Conservation (phyloP, 2,113 vertebrate genomes). For the Ursus arctos region DNA sequence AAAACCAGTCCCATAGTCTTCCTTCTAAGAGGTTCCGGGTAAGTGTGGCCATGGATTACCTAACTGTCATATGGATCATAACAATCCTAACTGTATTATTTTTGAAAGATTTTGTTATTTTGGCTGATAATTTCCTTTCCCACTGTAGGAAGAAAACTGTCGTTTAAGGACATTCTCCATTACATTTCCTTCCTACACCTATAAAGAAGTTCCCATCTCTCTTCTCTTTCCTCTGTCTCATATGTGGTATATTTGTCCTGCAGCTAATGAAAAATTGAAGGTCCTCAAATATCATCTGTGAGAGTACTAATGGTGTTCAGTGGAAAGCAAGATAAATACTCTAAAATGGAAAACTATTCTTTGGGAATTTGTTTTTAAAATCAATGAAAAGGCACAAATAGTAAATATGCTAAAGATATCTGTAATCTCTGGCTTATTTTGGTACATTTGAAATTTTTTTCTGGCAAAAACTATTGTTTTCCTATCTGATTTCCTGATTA, state of each 20-base stretch:
- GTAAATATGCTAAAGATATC: not conserved
- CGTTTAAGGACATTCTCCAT: not conserved
- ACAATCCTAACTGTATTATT: not conserved
- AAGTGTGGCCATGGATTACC: not conserved
- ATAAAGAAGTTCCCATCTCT: not conserved
- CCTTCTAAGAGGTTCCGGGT: not conserved
- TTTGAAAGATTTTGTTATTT: not conserved
- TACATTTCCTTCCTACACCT: not conserved
- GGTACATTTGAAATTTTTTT: not conserved
- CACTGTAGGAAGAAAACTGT: not conserved
- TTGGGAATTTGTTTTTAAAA: conserved; percentile 26
- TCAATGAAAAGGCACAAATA: not conserved
- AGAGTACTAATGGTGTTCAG: not conserved
- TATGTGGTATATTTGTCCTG: not conserved
- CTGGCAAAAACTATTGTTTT: not conserved
- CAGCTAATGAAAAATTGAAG: not conserved
- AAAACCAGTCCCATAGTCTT: not conserved
- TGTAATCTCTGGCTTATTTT: not conserved
- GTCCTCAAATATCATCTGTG: not conserved
- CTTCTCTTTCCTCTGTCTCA: not conserved
- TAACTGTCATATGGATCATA: not conserved
- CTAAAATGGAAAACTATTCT: not conserved
- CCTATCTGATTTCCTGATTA: not conserved
- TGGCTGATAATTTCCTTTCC: not conserved
- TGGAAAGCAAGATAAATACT: not conserved